Conservation (phyloP, 2,113 vertebrate genomes). For the Riparia riparia region DNA sequence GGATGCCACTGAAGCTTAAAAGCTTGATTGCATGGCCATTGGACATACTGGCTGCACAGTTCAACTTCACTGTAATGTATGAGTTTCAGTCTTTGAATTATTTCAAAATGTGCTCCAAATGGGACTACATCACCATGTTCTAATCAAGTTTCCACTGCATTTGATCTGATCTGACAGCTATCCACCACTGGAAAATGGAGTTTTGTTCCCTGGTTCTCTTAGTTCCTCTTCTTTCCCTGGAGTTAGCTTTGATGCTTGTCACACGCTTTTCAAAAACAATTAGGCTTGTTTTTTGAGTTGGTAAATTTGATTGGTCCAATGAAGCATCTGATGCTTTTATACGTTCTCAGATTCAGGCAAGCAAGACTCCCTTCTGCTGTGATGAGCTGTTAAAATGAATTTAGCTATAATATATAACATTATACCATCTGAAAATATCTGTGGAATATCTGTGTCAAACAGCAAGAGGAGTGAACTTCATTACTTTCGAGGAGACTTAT, state of each 20-base stretch:
- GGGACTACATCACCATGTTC: neutral
- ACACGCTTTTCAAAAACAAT: neutral
- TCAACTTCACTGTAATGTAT: neutral
- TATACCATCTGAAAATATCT: neutral
- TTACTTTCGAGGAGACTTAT: neutral
- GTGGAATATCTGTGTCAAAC: neutral
- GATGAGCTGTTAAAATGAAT: neutral
- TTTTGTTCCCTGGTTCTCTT: neutral
- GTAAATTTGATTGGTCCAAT: neutral
- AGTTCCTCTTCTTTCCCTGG: neutral
- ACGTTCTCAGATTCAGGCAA: neutral
- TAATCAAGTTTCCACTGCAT: neutral
- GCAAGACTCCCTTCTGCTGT: neutral
- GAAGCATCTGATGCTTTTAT: neutral
- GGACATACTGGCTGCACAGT: neutral
- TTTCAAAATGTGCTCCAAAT: neutral
- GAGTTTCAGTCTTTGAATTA: neutral
- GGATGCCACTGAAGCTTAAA: neutral
- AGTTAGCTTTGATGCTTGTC: neutral
- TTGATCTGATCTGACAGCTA: neutral
- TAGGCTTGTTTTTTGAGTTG: neutral
- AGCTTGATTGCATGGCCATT: neutral
- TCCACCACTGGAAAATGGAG: neutral
- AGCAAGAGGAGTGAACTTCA: neutral
- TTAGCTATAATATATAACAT: neutral